These are phyloP conservation scores for Thymelicus sylvestris DNA, from an alignment of 2,888 invertebrate genomes.

Conservation along the genomic window DNA sequence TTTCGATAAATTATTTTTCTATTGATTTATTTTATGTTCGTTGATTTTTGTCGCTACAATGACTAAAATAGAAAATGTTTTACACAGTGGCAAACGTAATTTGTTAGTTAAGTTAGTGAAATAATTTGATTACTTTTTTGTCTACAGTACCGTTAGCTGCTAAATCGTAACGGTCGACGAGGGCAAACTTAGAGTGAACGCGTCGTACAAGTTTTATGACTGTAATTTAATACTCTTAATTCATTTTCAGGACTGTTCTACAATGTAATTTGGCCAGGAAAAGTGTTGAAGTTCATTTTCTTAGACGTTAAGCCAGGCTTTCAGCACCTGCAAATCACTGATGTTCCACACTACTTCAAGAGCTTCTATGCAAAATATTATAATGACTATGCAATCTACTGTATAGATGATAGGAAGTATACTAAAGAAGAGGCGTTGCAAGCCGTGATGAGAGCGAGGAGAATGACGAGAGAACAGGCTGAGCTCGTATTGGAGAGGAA, in stretches of 20 bases:
- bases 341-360: conserved; percentile 58
- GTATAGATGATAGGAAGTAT: conserved; percentile 47
- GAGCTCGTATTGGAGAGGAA: conserved; percentile 76
- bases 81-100: too few species aligned
- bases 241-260: conserved; percentile 63
- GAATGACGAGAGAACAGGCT: conserved; percentile 72
- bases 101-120: too few species aligned
- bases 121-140: too few species aligned
- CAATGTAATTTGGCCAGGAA: conserved; percentile 74
- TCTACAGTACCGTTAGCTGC: too few species aligned
- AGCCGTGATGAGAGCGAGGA: conserved; percentile 70
- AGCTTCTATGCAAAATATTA: conserved; percentile 62
- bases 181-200: too few species aligned
- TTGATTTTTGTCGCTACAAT: too few species aligned
- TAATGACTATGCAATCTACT: conserved; percentile 58
- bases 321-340: conserved; percentile 50
- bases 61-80: too few species aligned
- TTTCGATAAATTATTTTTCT: too few species aligned
- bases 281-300: conserved; percentile 70
- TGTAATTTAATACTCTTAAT: too few species aligned
- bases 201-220: too few species aligned
- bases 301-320: conserved; percentile 61
- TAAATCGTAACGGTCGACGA: too few species aligned
- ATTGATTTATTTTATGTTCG: too few species aligned
- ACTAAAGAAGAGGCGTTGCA: conserved; percentile 61